These are phyloP conservation scores for Cynaeus angustus DNA, from an alignment of 2,888 invertebrate genomes.

Conservation along the genomic window DNA sequence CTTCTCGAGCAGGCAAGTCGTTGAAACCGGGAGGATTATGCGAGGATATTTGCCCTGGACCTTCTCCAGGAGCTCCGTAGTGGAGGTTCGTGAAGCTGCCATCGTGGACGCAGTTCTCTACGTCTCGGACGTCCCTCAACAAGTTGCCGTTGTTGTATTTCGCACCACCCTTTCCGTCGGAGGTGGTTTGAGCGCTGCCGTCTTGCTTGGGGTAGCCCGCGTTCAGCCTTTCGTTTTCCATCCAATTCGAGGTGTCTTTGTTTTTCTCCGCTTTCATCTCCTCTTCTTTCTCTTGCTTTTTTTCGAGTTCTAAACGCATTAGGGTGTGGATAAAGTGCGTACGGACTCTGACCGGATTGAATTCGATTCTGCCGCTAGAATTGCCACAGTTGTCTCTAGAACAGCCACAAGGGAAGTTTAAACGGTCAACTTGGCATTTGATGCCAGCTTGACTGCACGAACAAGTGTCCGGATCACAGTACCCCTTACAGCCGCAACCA, in stretches of 20 bases:
- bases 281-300: constrained; percentile 81
- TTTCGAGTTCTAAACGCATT: constrained; percentile 93
- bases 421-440: constrained; percentile 97
- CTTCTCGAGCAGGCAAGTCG: constrained; percentile 73
- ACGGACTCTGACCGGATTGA: constrained; percentile 95
- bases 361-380: constrained; percentile 93
- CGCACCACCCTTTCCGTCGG: constrained; percentile 51
- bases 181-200: constrained; percentile 54
- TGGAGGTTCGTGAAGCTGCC: constrained; percentile 82
- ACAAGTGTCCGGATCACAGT: constrained; percentile 97
- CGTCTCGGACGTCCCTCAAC: constrained; percentile 73
- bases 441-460: constrained; percentile 96
- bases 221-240: constrained; percentile 73
- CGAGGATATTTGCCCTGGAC: constrained; percentile 61
- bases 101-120: constrained; percentile 78
- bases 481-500: constrained; percentile 93
- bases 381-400: constrained; percentile 95
- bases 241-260: constrained; percentile 70
- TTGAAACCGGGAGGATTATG: constrained; percentile 64
- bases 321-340: constrained; percentile 98
- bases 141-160: constrained; percentile 69
- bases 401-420: constrained; percentile 98
- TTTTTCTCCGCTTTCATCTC: constrained; percentile 68
- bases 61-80: constrained; percentile 75
- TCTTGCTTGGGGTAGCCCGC: constrained; percentile 58